Evolutionary conservation across 2,888 invertebrate species (phyloP).

Genomic region (Eugnorisma glareosa): DNA sequence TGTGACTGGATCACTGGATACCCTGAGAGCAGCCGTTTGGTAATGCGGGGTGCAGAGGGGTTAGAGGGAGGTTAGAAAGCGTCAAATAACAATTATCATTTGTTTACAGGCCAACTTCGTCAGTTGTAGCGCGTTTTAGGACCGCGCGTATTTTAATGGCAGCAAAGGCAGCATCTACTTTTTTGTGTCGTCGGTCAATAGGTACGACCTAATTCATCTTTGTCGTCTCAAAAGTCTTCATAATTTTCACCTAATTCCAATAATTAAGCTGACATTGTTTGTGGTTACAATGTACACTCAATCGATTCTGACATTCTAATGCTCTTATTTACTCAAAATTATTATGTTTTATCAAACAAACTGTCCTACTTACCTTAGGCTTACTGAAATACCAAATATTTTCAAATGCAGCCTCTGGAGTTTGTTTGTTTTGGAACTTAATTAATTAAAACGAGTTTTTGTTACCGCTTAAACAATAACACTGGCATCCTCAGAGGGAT

Average conservation of each 20-base stretch:
- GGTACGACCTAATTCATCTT: slow-evolving; percentile 33
- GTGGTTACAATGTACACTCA: slow-evolving; percentile 12
- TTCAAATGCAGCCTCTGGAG: slow-evolving; percentile 63
- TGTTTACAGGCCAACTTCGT: slow-evolving; percentile 75
- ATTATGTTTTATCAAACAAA: slow-evolving; percentile 32
- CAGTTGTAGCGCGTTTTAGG: slow-evolving; percentile 67
- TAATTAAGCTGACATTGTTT: slow-evolving; percentile 24
- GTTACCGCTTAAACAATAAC: slow-evolving; percentile 74
- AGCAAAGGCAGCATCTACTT: slow-evolving; percentile 51
- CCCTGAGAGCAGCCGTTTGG: slow-evolving; percentile 71
- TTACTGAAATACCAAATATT: slow-evolving; percentile 65
- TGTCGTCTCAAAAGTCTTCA: slow-evolving; percentile 20
- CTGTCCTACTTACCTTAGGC: slow-evolving; percentile 50
- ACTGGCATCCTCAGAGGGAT: slow-evolving; percentile 61
- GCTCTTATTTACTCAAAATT: slow-evolving; percentile 23
- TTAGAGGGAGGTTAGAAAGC: slow-evolving; percentile 50
- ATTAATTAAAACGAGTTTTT: slow-evolving; percentile 82
- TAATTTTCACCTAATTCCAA: slow-evolving; percentile 18
- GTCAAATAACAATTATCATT: slow-evolving; percentile 86
- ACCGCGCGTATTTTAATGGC: slow-evolving; percentile 70
- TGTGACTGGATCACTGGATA: slow-evolving; percentile 80
- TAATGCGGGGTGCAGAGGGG: slow-evolving; percentile 56
- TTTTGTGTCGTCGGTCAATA: slow-evolving; percentile 31
- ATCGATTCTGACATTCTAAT: slow-evolving; percentile 1
- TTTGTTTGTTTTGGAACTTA: slow-evolving; percentile 78